Conservation (phyloP, 1,140 invertebrate species). For the Wasmannia auropunctata region DNA sequence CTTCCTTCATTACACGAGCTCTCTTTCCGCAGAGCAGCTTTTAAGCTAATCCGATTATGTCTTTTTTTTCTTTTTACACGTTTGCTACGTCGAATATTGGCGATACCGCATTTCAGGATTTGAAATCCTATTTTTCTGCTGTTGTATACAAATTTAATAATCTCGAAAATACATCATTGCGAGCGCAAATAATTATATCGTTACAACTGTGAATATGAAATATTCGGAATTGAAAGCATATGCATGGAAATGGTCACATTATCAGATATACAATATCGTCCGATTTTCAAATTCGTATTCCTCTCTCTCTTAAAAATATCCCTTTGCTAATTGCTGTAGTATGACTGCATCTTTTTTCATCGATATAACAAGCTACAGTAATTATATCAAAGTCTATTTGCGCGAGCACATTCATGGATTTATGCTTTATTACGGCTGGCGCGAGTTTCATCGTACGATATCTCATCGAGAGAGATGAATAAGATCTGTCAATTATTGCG, state of each 20-base stretch:
- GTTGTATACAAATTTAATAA: neutral
- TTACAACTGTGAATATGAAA: neutral
- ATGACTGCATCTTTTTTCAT: neutral
- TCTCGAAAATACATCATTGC: neutral
- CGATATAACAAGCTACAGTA: neutral
- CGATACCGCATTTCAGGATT: neutral
- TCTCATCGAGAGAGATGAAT: neutral
- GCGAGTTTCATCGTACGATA: neutral
- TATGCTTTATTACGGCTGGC: neutral
- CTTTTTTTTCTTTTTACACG: neutral
- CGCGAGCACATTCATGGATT: neutral
- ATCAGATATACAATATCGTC: neutral
- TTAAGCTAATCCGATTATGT: neutral
- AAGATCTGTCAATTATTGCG: constrained; percentile 44
- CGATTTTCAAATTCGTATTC: neutral
- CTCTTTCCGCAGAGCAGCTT: neutral
- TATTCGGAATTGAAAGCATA: neutral
- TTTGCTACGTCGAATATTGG: neutral
- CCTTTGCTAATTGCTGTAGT: neutral
- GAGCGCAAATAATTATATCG: neutral
- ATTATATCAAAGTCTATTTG: neutral
- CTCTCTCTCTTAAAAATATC: neutral
- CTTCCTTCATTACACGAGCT: neutral
- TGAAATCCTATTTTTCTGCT: neutral
- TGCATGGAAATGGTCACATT: neutral